These are phyloP conservation scores for Nothura maculosa DNA, from an alignment of 2,797 vertebrate species.

Conservation along the genomic window DNA sequence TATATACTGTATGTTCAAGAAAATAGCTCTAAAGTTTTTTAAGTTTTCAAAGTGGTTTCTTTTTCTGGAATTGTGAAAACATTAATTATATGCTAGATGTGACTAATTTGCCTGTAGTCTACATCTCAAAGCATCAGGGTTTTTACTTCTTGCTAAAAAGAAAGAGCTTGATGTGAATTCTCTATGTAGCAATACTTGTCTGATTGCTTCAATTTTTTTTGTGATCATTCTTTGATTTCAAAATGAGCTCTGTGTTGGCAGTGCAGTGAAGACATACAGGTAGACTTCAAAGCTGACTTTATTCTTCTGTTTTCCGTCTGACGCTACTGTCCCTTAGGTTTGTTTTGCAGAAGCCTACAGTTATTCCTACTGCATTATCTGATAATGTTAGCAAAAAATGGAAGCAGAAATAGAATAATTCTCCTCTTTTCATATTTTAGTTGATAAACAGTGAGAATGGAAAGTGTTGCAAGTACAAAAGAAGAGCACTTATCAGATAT, in stretches of 20 bases:
- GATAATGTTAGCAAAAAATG: slow-evolving; percentile 35
- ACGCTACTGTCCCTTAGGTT: slow-evolving; percentile 57
- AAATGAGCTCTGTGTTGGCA: slow-evolving; percentile 70
- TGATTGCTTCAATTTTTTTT: slow-evolving; percentile 74
- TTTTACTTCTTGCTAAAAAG: slow-evolving; percentile 68
- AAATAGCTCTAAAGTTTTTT: slow-evolving; percentile 33
- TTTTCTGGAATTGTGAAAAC: slow-evolving; percentile 27
- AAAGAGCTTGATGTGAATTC: slow-evolving; percentile 74
- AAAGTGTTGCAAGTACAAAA: neutral
- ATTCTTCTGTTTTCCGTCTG: slow-evolving; percentile 65
- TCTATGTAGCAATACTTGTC: slow-evolving; percentile 60
- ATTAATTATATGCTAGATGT: slow-evolving; percentile 65
- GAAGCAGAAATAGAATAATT: slow-evolving; percentile 38
- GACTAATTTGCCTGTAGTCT: slow-evolving; percentile 73
- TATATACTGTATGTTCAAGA: slow-evolving; percentile 12
- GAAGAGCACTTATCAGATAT: neutral
- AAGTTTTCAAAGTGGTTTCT: slow-evolving; percentile 60
- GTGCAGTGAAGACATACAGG: slow-evolving; percentile 54
- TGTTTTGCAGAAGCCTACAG: slow-evolving; percentile 57
- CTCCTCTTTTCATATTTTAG: slow-evolving; percentile 5
- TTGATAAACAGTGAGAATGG: slow-evolving; percentile 8
- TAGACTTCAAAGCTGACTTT: slow-evolving; percentile 76
- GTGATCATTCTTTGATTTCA: slow-evolving; percentile 78
- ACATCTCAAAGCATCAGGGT: slow-evolving; percentile 68
- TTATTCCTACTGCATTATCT: slow-evolving; percentile 47